A percentile compares a stretch with the other conserved stretches of the same genome.
Conservation (phyloP, 2,113 vertebrate species). For the Neolamprologus falcicula region DNA sequence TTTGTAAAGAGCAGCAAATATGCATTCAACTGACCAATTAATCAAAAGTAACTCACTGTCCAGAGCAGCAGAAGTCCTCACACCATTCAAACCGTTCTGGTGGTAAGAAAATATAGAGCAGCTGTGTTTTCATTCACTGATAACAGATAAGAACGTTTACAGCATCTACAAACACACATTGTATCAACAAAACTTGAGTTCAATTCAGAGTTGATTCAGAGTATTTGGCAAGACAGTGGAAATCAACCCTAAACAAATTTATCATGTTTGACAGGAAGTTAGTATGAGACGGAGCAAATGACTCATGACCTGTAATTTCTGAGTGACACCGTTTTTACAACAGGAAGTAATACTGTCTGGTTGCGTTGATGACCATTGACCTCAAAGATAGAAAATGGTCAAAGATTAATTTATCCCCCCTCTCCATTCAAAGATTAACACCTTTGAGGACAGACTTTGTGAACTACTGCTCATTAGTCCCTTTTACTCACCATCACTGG, state of each 20-base stretch:
- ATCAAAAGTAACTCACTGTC: slow-evolving; percentile 78
- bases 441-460: neutral
- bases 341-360: neutral
- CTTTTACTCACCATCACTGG: slow-evolving; percentile 64
- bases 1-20: neutral
- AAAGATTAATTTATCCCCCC: neutral
- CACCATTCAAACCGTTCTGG: slow-evolving; percentile 84
- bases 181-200: neutral
- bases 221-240: neutral
- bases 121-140: neutral
- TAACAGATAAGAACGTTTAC: neutral
- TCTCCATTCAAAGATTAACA: neutral
- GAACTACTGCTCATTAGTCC: neutral
- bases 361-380: neutral
- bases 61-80: slow-evolving; percentile 77
- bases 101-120: slow-evolving; percentile 33
- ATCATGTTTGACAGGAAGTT: neutral
- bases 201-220: neutral
- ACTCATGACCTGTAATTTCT: neutral
- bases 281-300: neutral
- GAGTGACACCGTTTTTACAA: neutral
- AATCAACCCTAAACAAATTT: neutral
- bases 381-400: neutral
- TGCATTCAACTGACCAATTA: neutral
- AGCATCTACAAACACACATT: neutral